Percentiles rank a stretch among this genome's conserved stretches.
Conservation (phyloP, 2,797 vertebrate species). For the Notoglanidium macrostoma region DNA sequence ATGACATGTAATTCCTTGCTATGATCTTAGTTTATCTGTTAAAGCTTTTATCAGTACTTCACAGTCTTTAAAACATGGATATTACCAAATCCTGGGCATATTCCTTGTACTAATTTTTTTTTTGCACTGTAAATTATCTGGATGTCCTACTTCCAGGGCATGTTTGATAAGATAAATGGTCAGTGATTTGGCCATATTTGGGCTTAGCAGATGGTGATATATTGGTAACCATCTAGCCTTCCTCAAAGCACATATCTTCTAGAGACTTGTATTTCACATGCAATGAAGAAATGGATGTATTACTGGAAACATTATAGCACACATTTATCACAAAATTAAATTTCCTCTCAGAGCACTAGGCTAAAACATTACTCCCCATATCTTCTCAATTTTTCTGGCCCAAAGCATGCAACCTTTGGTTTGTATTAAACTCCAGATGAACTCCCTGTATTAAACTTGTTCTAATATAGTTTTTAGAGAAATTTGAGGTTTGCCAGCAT, state of each 20-base stretch:
- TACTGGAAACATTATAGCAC: conserved; percentile 28
- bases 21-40: neutral
- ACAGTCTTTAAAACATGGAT: neutral
- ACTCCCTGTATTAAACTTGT: conserved; percentile 9
- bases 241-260: conserved; percentile 28
- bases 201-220: conserved; percentile 16
- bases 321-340: conserved; percentile 39
- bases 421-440: conserved; percentile 30
- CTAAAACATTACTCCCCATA: conserved; percentile 38
- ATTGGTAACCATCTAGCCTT: conserved; percentile 3
- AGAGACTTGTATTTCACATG: conserved; percentile 31
- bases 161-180: conserved; percentile 4
- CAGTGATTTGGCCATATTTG: conserved; percentile 26
- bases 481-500: conserved; percentile 15
- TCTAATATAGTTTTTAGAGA: conserved; percentile 30
- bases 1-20: neutral
- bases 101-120: neutral
- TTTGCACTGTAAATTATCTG: neutral
- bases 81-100: neutral
- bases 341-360: conserved; percentile 21
- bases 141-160: neutral
- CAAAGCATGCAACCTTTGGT: conserved; percentile 13
- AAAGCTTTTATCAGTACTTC: neutral
- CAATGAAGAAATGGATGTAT: conserved; percentile 24
- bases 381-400: conserved; percentile 28